A percentile compares a stretch with the other conserved stretches of the same genome.
Evolutionary conservation across 1,140 invertebrate species (phyloP).

Genomic region (Oedothorax gibbosus): DNA sequence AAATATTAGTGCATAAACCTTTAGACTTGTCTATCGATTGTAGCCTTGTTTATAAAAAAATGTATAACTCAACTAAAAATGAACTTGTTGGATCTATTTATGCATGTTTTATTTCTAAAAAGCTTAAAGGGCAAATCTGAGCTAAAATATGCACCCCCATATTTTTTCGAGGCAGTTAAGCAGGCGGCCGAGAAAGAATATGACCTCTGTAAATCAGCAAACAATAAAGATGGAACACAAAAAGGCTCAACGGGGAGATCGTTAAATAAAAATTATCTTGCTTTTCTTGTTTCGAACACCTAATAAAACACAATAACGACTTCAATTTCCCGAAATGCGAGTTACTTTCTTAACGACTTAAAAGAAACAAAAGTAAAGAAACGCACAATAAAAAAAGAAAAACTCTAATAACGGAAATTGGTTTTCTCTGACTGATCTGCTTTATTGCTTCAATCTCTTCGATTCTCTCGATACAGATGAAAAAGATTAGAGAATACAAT

Average conservation of each 20-base stretch:
- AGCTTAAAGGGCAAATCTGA: too few relatives aligned
- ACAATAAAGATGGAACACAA: conserved; percentile 9
- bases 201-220: conserved; percentile 8
- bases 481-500: conserved; percentile 3
- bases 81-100: too few relatives aligned
- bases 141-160: too few relatives aligned
- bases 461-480: not conserved
- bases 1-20: too few relatives aligned
- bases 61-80: too few relatives aligned
- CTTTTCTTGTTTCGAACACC: conserved; percentile 21
- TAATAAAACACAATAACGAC: conserved; percentile 45
- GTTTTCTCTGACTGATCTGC: conserved; percentile 17
- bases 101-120: too few relatives aligned
- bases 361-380: conserved; percentile 16
- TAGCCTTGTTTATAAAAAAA: too few relatives aligned
- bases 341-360: conserved; percentile 17
- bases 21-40: too few relatives aligned
- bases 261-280: conserved; percentile 16
- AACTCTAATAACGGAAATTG: conserved; percentile 41
- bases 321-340: conserved; percentile 38
- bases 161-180: not conserved
- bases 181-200: not conserved
- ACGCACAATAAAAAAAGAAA: conserved; percentile 18
- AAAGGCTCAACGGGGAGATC: not conserved
- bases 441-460: conserved; percentile 49